Evolutionary conservation across 2,113 vertebrate genomes (phyloP), one percentile per base, ranked within the genome.

Genomic region (Sinocyclocheilus anophthalmus): DNA sequence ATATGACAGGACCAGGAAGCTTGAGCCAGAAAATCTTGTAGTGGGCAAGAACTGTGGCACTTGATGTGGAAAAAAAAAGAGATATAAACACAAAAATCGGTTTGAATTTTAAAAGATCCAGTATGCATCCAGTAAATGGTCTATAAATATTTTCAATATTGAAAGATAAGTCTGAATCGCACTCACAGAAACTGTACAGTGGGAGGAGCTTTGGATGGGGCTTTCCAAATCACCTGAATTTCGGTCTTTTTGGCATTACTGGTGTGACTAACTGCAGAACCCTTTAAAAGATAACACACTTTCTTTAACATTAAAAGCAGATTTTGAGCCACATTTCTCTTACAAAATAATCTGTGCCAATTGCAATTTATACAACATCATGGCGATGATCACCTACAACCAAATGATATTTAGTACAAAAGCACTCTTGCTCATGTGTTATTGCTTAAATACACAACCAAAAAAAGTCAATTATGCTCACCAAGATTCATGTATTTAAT

Each of bases 251-350:
- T 93, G n/a, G 76, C 90, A 85, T 94, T 72, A 84, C 45, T 95
- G 39, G 94, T 96, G 26, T 97, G 97, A 90, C 96, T 97, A 82
- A 97, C 96, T 45, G 96, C 96, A 80, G 96, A 96, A 63, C 94
- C 95, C 96, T 97, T 88, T 65, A 72, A 87, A 83, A 83, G 8
- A 83, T 42, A 90, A 67, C 16, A 84, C 12, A 73, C 33, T 81
- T 14, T 61, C 30, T 67, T 77, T 16, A 50, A 55, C 16, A 57
- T 30, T 30, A 76, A 53, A 76, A 76, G 1, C 75, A 53, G n/a
- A 76, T 55, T 76, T n/a, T n/a, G 6, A 77, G n/a, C 9, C 48
- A 77, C 7, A 53, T 42, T 42, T 73, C 10, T 26, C 4, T 13
- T 26, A 24, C 63, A 42, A 42, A 11, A 20, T 20, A 33, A 55